A percentile compares a stretch with the other conserved stretches of the same genome.
These are phyloP conservation scores for Auanema freiburgensis DNA, from an alignment of 2,888 invertebrate species.

Conservation along the genomic window DNA sequence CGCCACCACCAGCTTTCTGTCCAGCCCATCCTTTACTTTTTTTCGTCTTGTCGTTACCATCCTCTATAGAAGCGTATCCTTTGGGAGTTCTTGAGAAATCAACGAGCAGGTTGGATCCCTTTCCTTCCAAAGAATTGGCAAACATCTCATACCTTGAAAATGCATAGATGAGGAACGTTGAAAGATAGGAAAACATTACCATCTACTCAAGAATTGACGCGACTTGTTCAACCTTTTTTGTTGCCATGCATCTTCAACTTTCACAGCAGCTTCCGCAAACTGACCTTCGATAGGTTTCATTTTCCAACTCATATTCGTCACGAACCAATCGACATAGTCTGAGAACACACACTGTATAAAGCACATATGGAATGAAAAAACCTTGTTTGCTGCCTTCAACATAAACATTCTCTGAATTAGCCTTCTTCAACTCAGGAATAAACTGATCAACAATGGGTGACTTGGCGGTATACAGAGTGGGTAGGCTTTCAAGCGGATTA, in stretches of 20 bases:
- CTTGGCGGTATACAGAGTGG: slow-evolving; percentile 44
- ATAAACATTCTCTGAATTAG: slow-evolving; percentile 27
- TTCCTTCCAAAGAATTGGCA: slow-evolving; percentile 60
- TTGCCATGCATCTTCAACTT: slow-evolving; percentile 47
- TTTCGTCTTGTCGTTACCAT: slow-evolving; percentile 27
- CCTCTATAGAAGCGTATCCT: slow-evolving; percentile 40
- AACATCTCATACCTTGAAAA: slow-evolving; percentile 49
- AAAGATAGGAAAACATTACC: slow-evolving; percentile 39
- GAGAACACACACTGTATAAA: slow-evolving; percentile 4
- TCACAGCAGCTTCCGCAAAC: slow-evolving; percentile 31
- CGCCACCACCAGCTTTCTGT: slow-evolving; percentile 33
- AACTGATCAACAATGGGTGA: slow-evolving; percentile 48
- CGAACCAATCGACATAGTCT: slow-evolving; percentile 45
- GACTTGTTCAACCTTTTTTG: slow-evolving; percentile 41
- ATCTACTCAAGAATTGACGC: slow-evolving; percentile 49
- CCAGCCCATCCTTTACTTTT: slow-evolving; percentile 26
- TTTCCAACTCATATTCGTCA: slow-evolving; percentile 46
- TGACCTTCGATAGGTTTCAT: slow-evolving; percentile 49
- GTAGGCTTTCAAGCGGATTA: slow-evolving; percentile 35
- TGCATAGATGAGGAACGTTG: background rate
- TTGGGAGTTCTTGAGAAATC: slow-evolving; percentile 60
- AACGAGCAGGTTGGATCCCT: slow-evolving; percentile 54
- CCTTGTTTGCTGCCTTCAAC: slow-evolving; percentile 34
- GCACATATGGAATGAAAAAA: slow-evolving; percentile 5
- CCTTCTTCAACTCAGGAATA: slow-evolving; percentile 44